Evolutionary conservation across 1,140 invertebrate species (phyloP).

Genomic region (Neodiprion lecontei): DNA sequence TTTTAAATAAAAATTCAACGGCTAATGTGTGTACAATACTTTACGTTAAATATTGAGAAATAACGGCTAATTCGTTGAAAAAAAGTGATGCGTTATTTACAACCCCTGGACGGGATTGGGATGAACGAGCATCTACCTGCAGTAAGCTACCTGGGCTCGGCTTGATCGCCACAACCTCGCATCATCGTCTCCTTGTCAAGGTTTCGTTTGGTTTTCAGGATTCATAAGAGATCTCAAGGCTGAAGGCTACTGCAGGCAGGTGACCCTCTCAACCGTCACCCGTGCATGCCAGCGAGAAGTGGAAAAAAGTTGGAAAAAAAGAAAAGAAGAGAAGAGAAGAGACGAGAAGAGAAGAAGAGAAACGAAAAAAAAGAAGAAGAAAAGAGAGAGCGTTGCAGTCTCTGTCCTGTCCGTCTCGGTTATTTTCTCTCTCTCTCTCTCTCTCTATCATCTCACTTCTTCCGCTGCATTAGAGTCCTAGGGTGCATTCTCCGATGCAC

Average conservation of each 20-base stretch:
- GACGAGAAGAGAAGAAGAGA: constrained; percentile 19
- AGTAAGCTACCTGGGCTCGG: too few relatives aligned
- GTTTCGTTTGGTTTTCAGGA: not conserved
- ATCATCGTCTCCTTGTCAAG: not conserved
- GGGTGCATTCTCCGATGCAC: not conserved
- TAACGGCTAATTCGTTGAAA: too few relatives aligned
- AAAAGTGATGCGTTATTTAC: too few relatives aligned
- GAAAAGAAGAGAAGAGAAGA: constrained; percentile 15
- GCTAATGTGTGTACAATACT: too few relatives aligned
- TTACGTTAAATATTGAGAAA: too few relatives aligned
- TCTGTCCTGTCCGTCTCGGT: constrained; percentile 21
- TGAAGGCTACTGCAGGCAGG: not conserved
- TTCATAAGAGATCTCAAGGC: not conserved
- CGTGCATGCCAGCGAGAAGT: constrained; percentile 25
- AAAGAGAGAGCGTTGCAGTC: not conserved
- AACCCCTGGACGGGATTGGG: too few relatives aligned
- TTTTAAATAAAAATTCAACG: too few relatives aligned
- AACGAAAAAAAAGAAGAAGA: constrained; percentile 2
- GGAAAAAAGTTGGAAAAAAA: constrained; percentile 24
- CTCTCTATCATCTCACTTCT: not conserved
- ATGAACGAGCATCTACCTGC: too few relatives aligned
- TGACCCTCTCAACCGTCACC: constrained; percentile 28
- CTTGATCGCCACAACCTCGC: not conserved
- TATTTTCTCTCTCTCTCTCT: constrained; percentile 14
- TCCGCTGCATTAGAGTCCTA: not conserved